Conservation (phyloP, 2,888 invertebrate genomes). For the Sesamia inferens region DNA sequence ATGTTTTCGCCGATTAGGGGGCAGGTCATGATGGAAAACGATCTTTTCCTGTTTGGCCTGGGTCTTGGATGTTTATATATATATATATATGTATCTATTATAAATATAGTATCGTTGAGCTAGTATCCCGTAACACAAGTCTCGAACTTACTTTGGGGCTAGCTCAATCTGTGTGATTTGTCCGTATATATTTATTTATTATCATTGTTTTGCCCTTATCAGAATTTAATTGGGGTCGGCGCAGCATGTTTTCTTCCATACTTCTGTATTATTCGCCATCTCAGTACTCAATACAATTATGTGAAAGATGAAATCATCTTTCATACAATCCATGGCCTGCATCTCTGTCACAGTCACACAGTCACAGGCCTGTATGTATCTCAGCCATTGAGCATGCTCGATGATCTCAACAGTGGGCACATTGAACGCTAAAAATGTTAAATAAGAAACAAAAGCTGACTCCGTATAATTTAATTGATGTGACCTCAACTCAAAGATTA, state of each 20-base stretch:
- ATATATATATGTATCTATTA: too few relatives aligned
- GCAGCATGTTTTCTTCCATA: neutral
- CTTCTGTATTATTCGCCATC: neutral
- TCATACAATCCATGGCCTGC: neutral
- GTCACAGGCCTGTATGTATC: neutral
- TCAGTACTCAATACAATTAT: neutral
- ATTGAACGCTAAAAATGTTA: neutral
- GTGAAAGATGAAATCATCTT: neutral
- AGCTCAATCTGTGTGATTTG: too few relatives aligned
- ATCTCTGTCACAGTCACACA: neutral
- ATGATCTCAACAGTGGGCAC: too few relatives aligned
- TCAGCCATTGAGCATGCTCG: too few relatives aligned
- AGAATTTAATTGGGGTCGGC: neutral
- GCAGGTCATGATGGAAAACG: too few relatives aligned
- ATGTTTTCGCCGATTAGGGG: too few relatives aligned
- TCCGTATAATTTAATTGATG: neutral
- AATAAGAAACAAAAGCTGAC: neutral
- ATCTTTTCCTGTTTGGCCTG: too few relatives aligned
- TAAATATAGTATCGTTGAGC: too few relatives aligned
- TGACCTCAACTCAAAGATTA: slow-evolving; percentile 2
- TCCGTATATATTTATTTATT: too few relatives aligned
- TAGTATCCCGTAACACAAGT: too few relatives aligned
- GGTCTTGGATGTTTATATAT: too few relatives aligned
- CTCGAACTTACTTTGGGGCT: too few relatives aligned
- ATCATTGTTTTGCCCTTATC: neutral